Evolutionary conservation across 2,797 vertebrate species (phyloP), one percentile per base, ranked within the genome.

Genomic region (Fundulus diaphanus): DNA sequence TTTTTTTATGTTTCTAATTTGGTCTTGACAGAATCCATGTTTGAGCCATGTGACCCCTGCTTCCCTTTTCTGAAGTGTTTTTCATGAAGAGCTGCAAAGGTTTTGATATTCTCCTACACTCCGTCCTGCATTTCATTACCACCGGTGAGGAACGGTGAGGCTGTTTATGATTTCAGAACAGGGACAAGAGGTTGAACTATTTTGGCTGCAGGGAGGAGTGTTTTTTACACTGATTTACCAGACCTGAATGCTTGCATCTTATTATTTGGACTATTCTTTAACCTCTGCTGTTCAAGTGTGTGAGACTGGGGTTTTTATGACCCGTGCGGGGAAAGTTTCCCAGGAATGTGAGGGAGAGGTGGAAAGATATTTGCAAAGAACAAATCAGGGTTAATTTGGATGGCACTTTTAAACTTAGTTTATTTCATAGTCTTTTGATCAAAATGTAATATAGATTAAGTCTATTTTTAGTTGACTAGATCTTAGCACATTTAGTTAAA

Each of bases 241-340:
- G 93, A 89, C 91, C 85, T 63, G 72, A 89, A 92, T 90, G 89
- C 88, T 91, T 92, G 90, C 93, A 94, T 94, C 89, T 94, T 92
- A 95, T 94, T 95, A 95, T 94, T 93, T 88, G 83, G 89, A 94
- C 92, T 95, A 95, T 94, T 94, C 91, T 96, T 95, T 96, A 95
- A 96, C 95, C 88, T 82, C 84, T 67, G 76, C 89, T 93, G 92
- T 90, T 95, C 92, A 94, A 92, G 91, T 93, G 94, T 90, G 91
- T 92, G 92, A 93, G 90, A 93, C 93, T 84, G 77, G 78, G 66
- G 71, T 88, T 89, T 94, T 95, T 92, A 92, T 73, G 85, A 92
- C 76, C 87, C 84, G 78, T 84, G 73, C 65, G 75, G 72, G 80
- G 74, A 90, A 81, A n/a, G 77, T 90, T 93, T 93, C 90, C 83